Conservation (phyloP, 2,888 invertebrate genomes). For the Steinernema hermaphroditum region DNA sequence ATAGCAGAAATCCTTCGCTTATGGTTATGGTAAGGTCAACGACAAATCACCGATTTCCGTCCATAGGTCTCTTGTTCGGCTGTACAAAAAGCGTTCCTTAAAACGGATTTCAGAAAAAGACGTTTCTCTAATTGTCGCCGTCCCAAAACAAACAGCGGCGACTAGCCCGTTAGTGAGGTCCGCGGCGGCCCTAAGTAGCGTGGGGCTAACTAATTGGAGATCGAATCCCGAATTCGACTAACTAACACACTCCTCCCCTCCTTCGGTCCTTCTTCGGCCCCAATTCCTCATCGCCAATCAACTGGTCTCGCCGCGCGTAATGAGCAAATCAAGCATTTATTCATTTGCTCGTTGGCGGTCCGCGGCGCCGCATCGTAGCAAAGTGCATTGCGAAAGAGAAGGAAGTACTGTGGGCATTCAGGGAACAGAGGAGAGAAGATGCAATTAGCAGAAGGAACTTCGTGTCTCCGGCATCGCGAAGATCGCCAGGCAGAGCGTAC, state of each 20-base stretch:
- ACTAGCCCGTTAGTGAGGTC: neutral
- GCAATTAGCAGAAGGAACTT: no score
- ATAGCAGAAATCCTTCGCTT: no score
- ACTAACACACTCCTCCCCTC: constrained; percentile 16
- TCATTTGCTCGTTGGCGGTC: constrained; percentile 8
- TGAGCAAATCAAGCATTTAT: constrained; percentile 26
- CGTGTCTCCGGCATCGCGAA: no score
- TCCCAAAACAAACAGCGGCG: constrained; percentile 13
- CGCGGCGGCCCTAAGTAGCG: constrained; percentile 13
- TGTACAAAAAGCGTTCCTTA: no score
- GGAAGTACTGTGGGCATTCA: no score
- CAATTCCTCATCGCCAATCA: constrained; percentile 28
- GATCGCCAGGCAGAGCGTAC: no score
- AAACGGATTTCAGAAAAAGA: neutral
- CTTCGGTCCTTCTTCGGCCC: neutral
- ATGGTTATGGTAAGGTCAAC: no score
- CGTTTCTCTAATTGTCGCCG: neutral
- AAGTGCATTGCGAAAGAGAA: neutral
- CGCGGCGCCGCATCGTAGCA: neutral
- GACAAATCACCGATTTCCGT: no score
- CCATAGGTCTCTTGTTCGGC: no score
- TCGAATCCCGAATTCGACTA: constrained; percentile 18
- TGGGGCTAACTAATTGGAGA: constrained; percentile 26
- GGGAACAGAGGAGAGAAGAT: no score
- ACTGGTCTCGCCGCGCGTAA: constrained; percentile 15